A percentile compares a stretch with the other conserved stretches of the same genome.
phyloP scores from a whole-genome alignment of 2,888 invertebrate genomes.

The Zaprionus obscuricornis region DNA sequence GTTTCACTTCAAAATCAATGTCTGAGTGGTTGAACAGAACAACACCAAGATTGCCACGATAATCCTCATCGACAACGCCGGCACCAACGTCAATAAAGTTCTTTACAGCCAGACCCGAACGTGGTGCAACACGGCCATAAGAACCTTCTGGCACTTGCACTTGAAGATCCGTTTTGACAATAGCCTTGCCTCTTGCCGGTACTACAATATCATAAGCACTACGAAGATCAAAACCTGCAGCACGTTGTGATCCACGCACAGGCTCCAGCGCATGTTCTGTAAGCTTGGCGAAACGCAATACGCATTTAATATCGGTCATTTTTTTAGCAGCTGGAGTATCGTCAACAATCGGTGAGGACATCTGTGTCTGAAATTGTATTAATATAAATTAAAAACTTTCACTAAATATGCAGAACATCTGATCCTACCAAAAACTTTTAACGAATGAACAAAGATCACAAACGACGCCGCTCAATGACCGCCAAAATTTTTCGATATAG shows the following conservation, averaged over 20 bases:
- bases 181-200: slow-evolving; percentile 92
- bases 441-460: not conserved
- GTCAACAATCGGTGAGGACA: slow-evolving; percentile 42
- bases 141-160: slow-evolving; percentile 95
- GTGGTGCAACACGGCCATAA: slow-evolving; percentile 96
- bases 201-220: slow-evolving; percentile 94
- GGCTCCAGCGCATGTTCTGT: slow-evolving; percentile 93
- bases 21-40: slow-evolving; percentile 97
- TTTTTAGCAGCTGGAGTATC: slow-evolving; percentile 69
- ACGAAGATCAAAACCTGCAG: slow-evolving; percentile 95
- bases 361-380: slow-evolving; percentile 31
- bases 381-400: not conserved
- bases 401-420: not conserved
- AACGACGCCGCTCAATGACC: slow-evolving; percentile 16
- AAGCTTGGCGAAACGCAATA: slow-evolving; percentile 90
- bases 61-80: slow-evolving; percentile 97
- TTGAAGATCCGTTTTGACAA: slow-evolving; percentile 96
- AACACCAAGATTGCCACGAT: slow-evolving; percentile 96
- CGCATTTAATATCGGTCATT: slow-evolving; percentile 76
- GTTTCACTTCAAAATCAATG: slow-evolving; percentile 89
- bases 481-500: not conserved
- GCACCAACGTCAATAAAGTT: slow-evolving; percentile 99
- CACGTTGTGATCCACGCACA: slow-evolving; percentile 91
- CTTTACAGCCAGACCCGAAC: slow-evolving; percentile 96
- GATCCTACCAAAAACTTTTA: slow-evolving; percentile 5